Evolutionary conservation across 2,113 vertebrate species (phyloP).

Genomic region (Bambusicola thoracicus): DNA sequence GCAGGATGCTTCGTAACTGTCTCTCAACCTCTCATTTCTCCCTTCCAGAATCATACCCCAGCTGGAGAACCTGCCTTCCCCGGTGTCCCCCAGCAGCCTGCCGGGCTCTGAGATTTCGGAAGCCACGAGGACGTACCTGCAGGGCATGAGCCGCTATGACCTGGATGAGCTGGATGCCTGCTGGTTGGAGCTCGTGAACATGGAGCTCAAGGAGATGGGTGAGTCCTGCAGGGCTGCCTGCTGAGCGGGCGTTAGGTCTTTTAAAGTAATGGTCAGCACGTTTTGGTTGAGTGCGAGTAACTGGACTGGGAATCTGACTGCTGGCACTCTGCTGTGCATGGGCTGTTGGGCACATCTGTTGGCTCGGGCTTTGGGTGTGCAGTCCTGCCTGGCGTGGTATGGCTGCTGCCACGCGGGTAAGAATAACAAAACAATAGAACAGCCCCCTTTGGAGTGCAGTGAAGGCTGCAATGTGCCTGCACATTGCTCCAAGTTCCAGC

Average conservation of each 20-base stretch:
- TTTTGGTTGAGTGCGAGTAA: background rate
- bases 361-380: background rate
- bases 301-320: conserved; percentile 29
- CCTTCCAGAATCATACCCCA: conserved; percentile 77
- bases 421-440: background rate
- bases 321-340: background rate
- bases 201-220: conserved; percentile 95
- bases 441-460: background rate
- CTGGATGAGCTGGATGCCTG: conserved; percentile 93
- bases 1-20: background rate
- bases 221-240: background rate
- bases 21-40: background rate
- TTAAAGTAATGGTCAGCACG: background rate
- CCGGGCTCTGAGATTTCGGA: conserved; percentile 74
- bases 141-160: conserved; percentile 90
- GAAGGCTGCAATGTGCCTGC: background rate
- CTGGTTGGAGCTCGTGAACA: conserved; percentile 94
- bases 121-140: conserved; percentile 74
- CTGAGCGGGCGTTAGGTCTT: background rate
- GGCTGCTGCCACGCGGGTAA: background rate
- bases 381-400: background rate
- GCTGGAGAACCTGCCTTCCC: conserved; percentile 68
- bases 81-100: conserved; percentile 46
- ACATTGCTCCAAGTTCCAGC: background rate
- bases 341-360: conserved; percentile 37